Conservation (phyloP, 1,140 invertebrate species). For the Elymnias hypermnestra region DNA sequence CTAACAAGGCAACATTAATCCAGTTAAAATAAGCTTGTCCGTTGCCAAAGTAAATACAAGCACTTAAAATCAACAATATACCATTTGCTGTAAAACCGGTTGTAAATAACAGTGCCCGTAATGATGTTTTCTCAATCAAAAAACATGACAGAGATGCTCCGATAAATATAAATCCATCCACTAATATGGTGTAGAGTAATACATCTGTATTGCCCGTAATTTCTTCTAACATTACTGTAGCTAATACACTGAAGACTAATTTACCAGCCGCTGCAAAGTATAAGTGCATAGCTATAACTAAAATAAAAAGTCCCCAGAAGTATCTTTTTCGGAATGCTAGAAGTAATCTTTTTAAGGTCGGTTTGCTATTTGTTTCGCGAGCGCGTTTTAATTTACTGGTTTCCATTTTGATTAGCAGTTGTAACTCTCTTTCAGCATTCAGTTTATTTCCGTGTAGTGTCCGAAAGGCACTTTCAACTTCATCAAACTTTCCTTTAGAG, state of each 20-base stretch:
- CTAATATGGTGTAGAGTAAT: not conserved
- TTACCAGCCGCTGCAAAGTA: not conserved
- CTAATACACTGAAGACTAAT: not conserved
- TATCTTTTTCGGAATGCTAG: not conserved
- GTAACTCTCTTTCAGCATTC: not conserved
- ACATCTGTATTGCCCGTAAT: not conserved
- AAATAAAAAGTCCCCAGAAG: not conserved
- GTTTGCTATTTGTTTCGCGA: not conserved
- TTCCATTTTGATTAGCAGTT: not conserved
- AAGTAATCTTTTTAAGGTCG: not conserved
- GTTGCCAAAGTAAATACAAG: not conserved
- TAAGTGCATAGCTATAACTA: not conserved
- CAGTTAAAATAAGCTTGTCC: too few species aligned
- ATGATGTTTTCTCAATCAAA: too few species aligned
- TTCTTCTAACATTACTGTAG: not conserved
- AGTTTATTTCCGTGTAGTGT: not conserved
- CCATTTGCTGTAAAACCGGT: not conserved
- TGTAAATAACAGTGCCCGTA: not conserved
- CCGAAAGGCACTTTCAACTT: not conserved
- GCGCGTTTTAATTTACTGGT: not conserved
- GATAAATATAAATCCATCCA: not conserved
- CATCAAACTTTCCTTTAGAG: too few species aligned
- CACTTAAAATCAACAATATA: not conserved
- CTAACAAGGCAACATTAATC: too few species aligned
- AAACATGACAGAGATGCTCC: not conserved